A percentile compares a stretch with the other conserved stretches of the same genome.
Conservation (phyloP, 2,797 vertebrate genomes). For the Tinamus major region DNA sequence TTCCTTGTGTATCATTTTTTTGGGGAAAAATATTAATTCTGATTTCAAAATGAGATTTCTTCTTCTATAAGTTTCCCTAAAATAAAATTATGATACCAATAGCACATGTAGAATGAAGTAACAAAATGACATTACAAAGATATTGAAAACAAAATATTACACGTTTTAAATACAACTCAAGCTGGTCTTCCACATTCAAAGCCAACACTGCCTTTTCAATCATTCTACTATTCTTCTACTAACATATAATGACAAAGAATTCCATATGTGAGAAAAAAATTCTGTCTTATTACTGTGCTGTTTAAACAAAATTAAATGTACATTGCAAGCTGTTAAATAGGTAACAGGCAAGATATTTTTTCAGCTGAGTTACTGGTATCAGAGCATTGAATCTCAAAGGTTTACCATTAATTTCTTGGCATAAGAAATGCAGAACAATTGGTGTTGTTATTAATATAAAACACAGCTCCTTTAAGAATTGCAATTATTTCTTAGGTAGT, state of each 20-base stretch:
- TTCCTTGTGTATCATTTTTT: neutral
- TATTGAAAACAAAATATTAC: neutral
- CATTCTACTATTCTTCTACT: neutral
- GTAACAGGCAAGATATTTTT: neutral
- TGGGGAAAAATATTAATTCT: neutral
- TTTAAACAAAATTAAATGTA: neutral
- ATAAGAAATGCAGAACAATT: neutral
- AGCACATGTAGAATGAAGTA: neutral
- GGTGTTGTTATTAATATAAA: neutral
- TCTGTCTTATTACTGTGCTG: neutral
- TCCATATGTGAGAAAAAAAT: neutral
- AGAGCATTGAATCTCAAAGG: neutral
- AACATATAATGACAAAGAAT: neutral
- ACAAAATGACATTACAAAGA: neutral
- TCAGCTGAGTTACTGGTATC: neutral
- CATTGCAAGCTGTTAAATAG: neutral
- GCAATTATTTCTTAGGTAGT: neutral
- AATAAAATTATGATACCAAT: neutral
- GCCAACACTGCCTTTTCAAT: neutral
- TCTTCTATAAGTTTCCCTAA: neutral
- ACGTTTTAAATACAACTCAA: neutral
- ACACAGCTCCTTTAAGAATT: neutral
- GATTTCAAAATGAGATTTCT: neutral
- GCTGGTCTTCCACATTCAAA: neutral
- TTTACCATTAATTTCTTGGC: neutral